Evolutionary conservation across 2,888 invertebrate species (phyloP), one percentile per base, ranked within the genome.

Genomic region (Drosophila helvetica): DNA sequence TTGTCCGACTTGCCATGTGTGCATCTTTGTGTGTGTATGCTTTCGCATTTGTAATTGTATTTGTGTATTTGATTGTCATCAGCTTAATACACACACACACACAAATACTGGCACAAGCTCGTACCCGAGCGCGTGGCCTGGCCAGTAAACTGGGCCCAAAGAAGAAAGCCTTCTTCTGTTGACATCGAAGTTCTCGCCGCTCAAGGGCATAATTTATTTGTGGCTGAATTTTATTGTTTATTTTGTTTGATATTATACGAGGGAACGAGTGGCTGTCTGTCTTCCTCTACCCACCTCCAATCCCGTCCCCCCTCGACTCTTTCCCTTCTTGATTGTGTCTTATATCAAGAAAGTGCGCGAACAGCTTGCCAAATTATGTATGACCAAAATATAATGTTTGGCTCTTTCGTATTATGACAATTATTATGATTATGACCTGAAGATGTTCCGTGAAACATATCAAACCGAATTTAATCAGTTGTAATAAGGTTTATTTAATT

Each of bases 181-280:
- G 50, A 55, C 64, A 57, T 38, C 38, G 38, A 57, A 62, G 52
- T 52, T 72, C 56, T 62, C 22, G 47, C 68, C 66, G 82, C 89
- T 90, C 85, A 85, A 86, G 86, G 87, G 80, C 80, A 85, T 80
- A 83, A 89, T 89, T 90, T 78, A 82, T 83, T 75, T 79, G 80
- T 74, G 86, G 75, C 88, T 85, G 89, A 79, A 79, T 88, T 89
- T 89, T 89, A 89, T 89, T 89, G 89, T 88, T 86, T 85, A 83
- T 85, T 83, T 81, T 84, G 70, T 69, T 79, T 77, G 80, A 82
- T 85, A 78, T 78, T 60, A 80, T 66, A 68, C 68, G 66, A 60
- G 70, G 59, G 38, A 42, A 43, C 46, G 33, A 48, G 50, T 46
- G 25, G n/a, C 38, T 38, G 38, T 38, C 38, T 38, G 33, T 33